A percentile compares a stretch with the other conserved stretches of the same genome.
Conservation (phyloP, 2,113 vertebrate genomes). For the Xenotilapia longispinis region DNA sequence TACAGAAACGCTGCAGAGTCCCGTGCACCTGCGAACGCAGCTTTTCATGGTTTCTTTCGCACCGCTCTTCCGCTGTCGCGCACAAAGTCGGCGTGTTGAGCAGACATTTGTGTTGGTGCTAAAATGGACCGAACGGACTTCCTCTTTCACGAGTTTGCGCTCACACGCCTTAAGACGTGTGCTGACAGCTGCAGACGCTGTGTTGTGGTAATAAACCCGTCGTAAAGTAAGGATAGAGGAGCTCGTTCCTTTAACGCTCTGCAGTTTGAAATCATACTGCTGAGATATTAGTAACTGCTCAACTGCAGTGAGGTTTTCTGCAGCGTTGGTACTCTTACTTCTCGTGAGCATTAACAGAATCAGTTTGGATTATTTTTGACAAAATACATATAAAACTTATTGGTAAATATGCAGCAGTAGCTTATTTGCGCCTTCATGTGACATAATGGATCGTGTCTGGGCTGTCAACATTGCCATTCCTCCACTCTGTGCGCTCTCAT, state of each 20-base stretch:
- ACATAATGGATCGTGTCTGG: not conserved
- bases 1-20: not conserved
- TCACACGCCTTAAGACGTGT: not conserved
- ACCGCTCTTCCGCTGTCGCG: not conserved
- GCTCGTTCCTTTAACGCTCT: not conserved
- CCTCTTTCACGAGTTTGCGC: not conserved
- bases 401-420: not conserved
- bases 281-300: not conserved
- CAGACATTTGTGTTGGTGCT: not conserved
- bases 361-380: not conserved
- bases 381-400: not conserved
- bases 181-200: not conserved
- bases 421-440: not conserved
- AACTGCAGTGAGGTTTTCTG: not conserved
- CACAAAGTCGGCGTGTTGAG: not conserved
- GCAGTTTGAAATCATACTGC: not conserved
- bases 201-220: not conserved
- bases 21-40: not conserved
- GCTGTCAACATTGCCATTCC: not conserved
- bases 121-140: conserved; percentile 12
- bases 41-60: not conserved
- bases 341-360: not conserved
- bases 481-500: conserved; percentile 1
- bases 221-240: not conserved
- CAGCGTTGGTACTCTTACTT: not conserved